Evolutionary conservation across 2,888 invertebrate genomes (phyloP).

Genomic region (Tetramorium bicarinatum): DNA sequence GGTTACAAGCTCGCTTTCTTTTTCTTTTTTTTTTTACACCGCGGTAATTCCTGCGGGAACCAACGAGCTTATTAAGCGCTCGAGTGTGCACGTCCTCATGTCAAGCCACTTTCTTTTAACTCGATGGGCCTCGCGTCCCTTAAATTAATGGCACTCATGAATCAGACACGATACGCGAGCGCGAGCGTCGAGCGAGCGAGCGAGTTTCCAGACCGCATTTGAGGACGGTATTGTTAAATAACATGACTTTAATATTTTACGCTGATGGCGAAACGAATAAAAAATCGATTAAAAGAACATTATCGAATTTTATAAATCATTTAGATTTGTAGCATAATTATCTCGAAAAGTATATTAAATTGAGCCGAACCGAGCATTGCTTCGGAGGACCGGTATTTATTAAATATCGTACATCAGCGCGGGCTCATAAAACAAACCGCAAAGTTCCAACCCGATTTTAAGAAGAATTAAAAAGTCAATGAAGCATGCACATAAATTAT

Average conservation of each 20-base stretch:
- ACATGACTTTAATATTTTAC: not conserved
- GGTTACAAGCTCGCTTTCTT: conserved; percentile 1
- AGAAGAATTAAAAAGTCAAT: conserved; percentile 53
- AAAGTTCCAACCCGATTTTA: conserved; percentile 42
- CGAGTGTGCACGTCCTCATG: conserved; percentile 71
- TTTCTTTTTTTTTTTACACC: conserved; percentile 75
- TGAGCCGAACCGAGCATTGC: conserved; percentile 4
- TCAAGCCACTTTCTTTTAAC: conserved; percentile 58
- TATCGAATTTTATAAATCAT: not conserved
- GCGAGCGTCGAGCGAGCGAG: not conserved
- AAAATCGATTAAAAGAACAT: not conserved
- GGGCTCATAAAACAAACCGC: conserved; percentile 24
- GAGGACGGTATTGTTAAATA: not conserved
- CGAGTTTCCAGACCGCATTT: not conserved
- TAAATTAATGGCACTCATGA: conserved; percentile 74
- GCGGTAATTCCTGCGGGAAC: conserved; percentile 60
- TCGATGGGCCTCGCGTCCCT: conserved; percentile 59
- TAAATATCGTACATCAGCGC: conserved; percentile 15
- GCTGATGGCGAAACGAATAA: too few relatives aligned
- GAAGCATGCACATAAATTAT: conserved; percentile 55
- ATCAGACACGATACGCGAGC: conserved; percentile 65
- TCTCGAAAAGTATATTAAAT: not conserved
- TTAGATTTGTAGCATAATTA: not conserved
- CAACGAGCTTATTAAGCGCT: conserved; percentile 71
- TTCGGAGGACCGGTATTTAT: conserved; percentile 24